Evolutionary conservation across 2,888 invertebrate species (phyloP).

Genomic region (Nematopogon swammerdamellus): DNA sequence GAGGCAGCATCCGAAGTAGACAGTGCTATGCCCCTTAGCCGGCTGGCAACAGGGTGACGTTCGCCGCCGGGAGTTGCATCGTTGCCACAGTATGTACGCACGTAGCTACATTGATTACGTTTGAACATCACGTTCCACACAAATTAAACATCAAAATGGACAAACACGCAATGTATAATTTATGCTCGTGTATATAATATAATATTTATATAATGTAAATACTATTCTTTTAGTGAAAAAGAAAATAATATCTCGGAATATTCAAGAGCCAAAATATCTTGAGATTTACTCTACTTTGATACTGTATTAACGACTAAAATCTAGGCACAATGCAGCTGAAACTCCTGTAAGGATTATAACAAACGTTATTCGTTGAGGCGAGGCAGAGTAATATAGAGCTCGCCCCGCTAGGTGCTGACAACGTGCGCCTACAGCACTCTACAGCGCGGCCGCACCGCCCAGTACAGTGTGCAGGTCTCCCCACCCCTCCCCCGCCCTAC

Average conservation of each 20-base stretch:
- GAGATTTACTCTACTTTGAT: conserved; percentile 54
- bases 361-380: conserved; percentile 56
- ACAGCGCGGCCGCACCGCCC: background rate
- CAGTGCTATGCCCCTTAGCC: conserved; percentile 40
- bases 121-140: conserved; percentile 51
- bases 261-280: conserved; percentile 56
- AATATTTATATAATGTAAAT: conserved; percentile 55
- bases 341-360: conserved; percentile 52
- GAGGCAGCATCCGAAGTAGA: conserved; percentile 54
- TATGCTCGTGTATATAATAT: conserved; percentile 47
- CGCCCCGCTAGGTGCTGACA: conserved; percentile 5
- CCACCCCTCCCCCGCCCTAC: too few relatives aligned
- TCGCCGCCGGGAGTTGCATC: too few relatives aligned
- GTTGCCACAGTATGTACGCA: background rate
- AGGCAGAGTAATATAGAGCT: conserved; percentile 35
- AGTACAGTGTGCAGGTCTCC: too few relatives aligned
- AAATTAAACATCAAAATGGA: conserved; percentile 50
- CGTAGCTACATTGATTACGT: background rate
- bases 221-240: conserved; percentile 47
- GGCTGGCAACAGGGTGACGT: background rate
- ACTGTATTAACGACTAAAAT: conserved; percentile 55
- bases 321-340: conserved; percentile 60
- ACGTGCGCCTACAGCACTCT: background rate
- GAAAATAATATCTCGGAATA: conserved; percentile 56
- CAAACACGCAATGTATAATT: conserved; percentile 56